Conservation (phyloP, 2,888 invertebrate species). For the Deladenus siricidicola region DNA sequence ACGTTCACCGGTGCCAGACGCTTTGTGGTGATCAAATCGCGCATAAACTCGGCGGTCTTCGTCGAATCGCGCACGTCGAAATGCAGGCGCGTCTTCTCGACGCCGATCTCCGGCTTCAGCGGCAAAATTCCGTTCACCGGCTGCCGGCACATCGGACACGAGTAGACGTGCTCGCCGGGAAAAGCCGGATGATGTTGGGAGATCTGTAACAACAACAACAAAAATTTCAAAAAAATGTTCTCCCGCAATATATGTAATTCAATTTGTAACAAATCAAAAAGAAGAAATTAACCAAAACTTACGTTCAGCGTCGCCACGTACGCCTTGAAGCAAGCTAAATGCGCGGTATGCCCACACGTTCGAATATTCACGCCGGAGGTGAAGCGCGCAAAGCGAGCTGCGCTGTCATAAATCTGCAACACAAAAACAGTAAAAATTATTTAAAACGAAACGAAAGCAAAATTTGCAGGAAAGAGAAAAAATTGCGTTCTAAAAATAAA, state of each 20-base stretch:
- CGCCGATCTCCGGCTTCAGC: conserved; percentile 22
- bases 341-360: conserved; percentile 89
- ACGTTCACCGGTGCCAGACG: too few species aligned
- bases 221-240: not conserved
- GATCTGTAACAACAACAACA: not conserved
- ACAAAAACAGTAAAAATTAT: not conserved
- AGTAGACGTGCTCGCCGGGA: not conserved
- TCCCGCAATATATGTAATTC: not conserved
- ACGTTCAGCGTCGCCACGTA: conserved; percentile 72
- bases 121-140: conserved; percentile 33
- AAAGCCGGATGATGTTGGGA: not conserved
- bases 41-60: not conserved
- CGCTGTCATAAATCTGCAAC: conserved; percentile 6
- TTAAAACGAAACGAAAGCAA: not conserved
- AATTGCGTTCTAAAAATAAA: not conserved
- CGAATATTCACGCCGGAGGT: conserved; percentile 15
- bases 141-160: conserved; percentile 37
- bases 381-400: not conserved
- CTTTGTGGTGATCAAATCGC: too few species aligned
- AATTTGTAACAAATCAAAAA: not conserved
- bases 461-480: not conserved
- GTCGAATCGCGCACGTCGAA: not conserved
- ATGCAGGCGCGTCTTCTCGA: too few species aligned
- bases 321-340: conserved; percentile 82
- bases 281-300: conserved; percentile 1